Evolutionary conservation across 2,113 vertebrate genomes (phyloP).

Genomic region (Poeciliopsis turrubarensis): DNA sequence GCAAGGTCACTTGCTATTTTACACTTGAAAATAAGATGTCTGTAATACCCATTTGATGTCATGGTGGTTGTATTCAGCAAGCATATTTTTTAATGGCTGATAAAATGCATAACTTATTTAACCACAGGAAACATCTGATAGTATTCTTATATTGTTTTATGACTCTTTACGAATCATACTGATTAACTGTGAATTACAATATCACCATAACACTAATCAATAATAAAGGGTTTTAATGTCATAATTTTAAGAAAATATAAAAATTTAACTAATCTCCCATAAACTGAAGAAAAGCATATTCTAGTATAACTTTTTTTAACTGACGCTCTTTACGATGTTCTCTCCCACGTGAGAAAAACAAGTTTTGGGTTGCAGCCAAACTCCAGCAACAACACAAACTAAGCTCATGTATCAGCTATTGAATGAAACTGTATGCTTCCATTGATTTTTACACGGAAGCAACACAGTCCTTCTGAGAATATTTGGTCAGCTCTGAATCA

Average conservation of each 20-base stretch:
- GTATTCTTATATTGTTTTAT: slow-evolving; percentile 1
- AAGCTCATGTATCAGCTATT: slow-evolving; percentile 5
- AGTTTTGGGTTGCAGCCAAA: slow-evolving; percentile 2
- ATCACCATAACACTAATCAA: not conserved
- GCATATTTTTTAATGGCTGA: not conserved
- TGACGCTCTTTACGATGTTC: not conserved
- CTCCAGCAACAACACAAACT: not conserved
- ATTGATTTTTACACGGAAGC: not conserved
- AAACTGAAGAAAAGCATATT: not conserved
- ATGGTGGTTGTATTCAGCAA: not conserved
- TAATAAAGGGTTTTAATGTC: not conserved
- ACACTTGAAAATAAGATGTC: no score
- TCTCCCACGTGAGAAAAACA: not conserved
- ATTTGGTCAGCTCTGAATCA: slow-evolving; percentile 26
- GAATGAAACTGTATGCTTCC: not conserved
- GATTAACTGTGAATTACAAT: not conserved
- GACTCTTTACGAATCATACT: not conserved
- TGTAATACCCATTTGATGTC: not conserved
- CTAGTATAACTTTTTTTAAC: not conserved
- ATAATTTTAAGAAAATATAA: not conserved
- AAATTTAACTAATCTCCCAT: not conserved
- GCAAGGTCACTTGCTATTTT: not conserved
- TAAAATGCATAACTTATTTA: not conserved
- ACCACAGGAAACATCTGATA: not conserved
- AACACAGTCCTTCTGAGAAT: slow-evolving; percentile 17